phyloP scores from a whole-genome alignment of 2,797 vertebrate species.

The Helostoma temminkii region DNA sequence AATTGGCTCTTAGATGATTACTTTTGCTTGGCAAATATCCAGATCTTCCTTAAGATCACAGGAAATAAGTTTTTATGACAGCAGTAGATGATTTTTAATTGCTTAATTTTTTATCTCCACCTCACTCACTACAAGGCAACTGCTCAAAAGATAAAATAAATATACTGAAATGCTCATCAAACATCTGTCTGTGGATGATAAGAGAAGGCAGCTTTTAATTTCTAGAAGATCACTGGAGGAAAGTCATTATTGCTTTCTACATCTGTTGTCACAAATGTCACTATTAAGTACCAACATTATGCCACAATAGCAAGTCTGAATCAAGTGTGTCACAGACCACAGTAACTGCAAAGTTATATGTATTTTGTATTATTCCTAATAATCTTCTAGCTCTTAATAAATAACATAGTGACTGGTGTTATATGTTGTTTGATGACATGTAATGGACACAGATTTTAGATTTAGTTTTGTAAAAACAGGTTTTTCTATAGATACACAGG shows the following conservation, averaged over 20 bases:
- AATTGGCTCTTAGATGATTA: conserved; percentile 64
- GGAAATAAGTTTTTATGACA: conserved; percentile 53
- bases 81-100: conserved; percentile 60
- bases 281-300: not conserved
- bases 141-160: conserved; percentile 61
- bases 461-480: no score
- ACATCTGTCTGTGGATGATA: conserved; percentile 20
- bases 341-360: no score
- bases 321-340: no score
- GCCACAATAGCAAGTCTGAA: not conserved
- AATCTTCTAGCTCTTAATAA: no score
- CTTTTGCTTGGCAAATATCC: conserved; percentile 57
- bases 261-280: not conserved
- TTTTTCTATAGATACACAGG: no score
- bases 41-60: conserved; percentile 59
- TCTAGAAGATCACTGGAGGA: not conserved
- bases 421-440: no score
- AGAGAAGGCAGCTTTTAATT: conserved; percentile 26
- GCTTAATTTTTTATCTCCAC: conserved; percentile 57
- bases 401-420: no score
- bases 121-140: conserved; percentile 28
- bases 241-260: conserved; percentile 12
- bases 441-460: no score
- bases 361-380: no score
- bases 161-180: conserved; percentile 47